phyloP scores from a whole-genome alignment of 2,888 invertebrate species.

The Tetragnatha montana region DNA sequence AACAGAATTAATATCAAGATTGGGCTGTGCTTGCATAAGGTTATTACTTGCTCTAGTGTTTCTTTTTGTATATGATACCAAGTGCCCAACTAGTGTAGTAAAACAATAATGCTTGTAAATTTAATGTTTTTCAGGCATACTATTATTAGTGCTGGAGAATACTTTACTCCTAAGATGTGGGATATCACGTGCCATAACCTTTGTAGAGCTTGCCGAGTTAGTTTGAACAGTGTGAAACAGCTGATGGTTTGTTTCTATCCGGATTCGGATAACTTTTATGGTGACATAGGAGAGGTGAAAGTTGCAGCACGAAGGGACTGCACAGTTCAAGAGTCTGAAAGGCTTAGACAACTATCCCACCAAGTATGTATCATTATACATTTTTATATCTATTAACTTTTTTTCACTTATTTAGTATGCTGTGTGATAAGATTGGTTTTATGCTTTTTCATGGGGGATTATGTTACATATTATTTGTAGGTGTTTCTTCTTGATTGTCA shows the following conservation, averaged over 20 bases:
- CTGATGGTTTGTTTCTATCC: constrained; percentile 92
- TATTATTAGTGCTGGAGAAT: constrained; percentile 86
- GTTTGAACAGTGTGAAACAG: constrained; percentile 90
- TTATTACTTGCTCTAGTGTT: constrained; percentile 72
- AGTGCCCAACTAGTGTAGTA: neutral
- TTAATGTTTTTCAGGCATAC: constrained; percentile 74
- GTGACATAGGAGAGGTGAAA: constrained; percentile 89
- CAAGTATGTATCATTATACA: constrained; percentile 86
- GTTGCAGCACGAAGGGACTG: constrained; percentile 93
- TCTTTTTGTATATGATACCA: neutral
- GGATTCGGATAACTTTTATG: constrained; percentile 95
- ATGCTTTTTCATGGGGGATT: no score
- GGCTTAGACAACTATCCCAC: constrained; percentile 90
- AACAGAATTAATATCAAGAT: constrained; percentile 90
- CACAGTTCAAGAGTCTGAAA: constrained; percentile 87
- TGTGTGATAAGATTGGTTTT: no score
- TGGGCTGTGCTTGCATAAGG: constrained; percentile 93
- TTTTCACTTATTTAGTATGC: neutral
- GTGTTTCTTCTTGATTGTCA: constrained; percentile 82
- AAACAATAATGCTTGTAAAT: neutral
- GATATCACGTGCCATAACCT: constrained; percentile 88
- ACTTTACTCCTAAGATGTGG: constrained; percentile 88
- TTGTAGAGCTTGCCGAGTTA: constrained; percentile 86
- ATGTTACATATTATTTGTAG: constrained; percentile 75
- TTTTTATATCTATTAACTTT: neutral